These are phyloP conservation scores for Crotalus adamanteus DNA, from an alignment of 2,797 vertebrate species.

Conservation along the genomic window DNA sequence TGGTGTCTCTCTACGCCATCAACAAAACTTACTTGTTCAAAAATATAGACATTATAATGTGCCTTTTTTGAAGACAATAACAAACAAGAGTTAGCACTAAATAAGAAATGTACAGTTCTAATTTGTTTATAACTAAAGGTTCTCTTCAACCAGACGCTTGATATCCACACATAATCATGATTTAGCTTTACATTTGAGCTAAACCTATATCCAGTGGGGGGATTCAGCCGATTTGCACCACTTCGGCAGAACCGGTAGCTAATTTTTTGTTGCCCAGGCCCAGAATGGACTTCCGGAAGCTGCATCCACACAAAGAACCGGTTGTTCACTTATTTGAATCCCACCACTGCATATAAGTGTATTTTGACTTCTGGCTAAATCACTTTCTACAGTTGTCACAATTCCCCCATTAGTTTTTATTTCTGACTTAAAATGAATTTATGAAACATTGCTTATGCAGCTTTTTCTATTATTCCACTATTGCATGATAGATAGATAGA, in stretches of 20 bases:
- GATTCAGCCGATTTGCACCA: too few species aligned
- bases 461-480: not conserved
- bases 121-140: not conserved
- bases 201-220: not conserved
- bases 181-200: too few species aligned
- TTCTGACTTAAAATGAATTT: slow-evolving; percentile 16
- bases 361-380: slow-evolving; percentile 44
- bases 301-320: too few species aligned
- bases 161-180: not conserved
- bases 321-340: too few species aligned
- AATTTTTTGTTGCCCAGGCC: too few species aligned
- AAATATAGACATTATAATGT: not conserved
- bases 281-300: too few species aligned
- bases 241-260: too few species aligned
- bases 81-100: not conserved
- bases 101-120: not conserved
- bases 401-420: slow-evolving; percentile 16
- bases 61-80: not conserved
- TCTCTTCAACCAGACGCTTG: not conserved
- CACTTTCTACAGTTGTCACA: slow-evolving; percentile 48
- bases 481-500: not conserved
- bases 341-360: not conserved
- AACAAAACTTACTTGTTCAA: not conserved
- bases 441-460: not conserved
- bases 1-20: not conserved